Percentiles rank a stretch among this genome's conserved stretches.
These are phyloP conservation scores for Anas platyrhynchos DNA, from an alignment of 2,113 vertebrate species.

Conservation along the genomic window DNA sequence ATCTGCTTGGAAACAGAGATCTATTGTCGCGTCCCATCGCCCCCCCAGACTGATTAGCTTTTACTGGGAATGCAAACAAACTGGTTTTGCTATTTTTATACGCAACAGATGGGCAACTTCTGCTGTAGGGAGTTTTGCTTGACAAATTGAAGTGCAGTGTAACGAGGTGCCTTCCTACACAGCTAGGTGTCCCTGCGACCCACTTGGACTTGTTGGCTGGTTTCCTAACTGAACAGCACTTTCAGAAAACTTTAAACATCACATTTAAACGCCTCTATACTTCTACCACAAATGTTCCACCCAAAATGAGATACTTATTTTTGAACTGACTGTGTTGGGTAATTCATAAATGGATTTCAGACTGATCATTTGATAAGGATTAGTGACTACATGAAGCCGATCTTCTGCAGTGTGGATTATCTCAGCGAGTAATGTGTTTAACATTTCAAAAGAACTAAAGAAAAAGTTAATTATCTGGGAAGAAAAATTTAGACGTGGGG, in stretches of 20 bases:
- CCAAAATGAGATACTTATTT: not conserved
- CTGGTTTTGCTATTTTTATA: constrained; percentile 46
- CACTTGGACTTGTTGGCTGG: not conserved
- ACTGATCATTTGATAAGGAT: not conserved
- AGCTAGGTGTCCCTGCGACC: not conserved
- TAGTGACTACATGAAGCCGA: not conserved
- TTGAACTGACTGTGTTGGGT: not conserved
- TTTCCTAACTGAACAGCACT: not conserved
- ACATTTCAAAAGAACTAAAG: not conserved
- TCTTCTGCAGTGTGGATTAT: not conserved
- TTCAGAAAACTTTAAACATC: not conserved
- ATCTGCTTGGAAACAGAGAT: not conserved
- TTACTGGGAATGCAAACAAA: constrained; percentile 41
- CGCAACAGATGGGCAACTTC: not conserved
- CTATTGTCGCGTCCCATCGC: not conserved
- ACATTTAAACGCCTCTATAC: rapidly evolving
- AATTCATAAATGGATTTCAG: not conserved
- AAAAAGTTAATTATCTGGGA: not conserved
- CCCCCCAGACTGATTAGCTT: not conserved
- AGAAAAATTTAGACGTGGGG: not conserved
- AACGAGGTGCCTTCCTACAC: not conserved
- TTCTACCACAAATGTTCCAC: not conserved
- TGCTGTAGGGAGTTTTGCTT: not conserved
- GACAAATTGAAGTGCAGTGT: not conserved
- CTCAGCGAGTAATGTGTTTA: not conserved